Conservation (phyloP, 2,113 vertebrate genomes). For the Pteropus alecto region DNA sequence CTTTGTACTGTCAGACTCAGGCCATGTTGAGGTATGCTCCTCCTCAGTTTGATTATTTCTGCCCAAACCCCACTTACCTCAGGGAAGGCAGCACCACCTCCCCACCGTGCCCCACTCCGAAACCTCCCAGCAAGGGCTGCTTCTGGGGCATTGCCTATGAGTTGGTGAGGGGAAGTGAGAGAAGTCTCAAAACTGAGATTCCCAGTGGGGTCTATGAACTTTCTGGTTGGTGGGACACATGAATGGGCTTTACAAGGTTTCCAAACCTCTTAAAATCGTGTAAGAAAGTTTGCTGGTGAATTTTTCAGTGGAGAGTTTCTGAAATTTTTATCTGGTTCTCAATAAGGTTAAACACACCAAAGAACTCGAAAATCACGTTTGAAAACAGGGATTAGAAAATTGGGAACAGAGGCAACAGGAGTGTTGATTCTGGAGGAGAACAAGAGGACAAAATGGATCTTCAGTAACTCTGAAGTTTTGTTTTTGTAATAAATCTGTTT, state of each 20-base stretch:
- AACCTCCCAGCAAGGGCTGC: neutral
- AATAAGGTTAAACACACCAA: neutral
- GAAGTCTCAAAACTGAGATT: neutral
- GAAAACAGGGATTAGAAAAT: neutral
- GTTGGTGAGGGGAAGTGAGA: neutral
- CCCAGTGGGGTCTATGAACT: neutral
- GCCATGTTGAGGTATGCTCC: conserved; percentile 34
- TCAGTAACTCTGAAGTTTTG: neutral
- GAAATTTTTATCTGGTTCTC: neutral
- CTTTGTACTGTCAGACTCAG: conserved; percentile 23
- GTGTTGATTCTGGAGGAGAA: neutral
- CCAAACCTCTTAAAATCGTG: neutral
- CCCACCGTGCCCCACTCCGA: neutral
- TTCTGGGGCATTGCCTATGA: neutral
- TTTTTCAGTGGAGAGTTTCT: neutral
- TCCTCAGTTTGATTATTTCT: conserved; percentile 34
- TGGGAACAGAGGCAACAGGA: neutral
- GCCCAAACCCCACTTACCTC: neutral
- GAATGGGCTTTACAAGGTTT: neutral
- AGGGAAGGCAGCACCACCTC: neutral
- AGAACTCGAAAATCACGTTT: neutral
- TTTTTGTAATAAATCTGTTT: neutral
- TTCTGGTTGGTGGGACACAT: neutral
- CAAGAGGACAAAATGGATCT: neutral
- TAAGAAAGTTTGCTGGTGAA: neutral